Percentiles rank a stretch among this genome's conserved stretches.
phyloP scores from a whole-genome alignment of 1,140 invertebrate species.

The Conus ventricosus region DNA sequence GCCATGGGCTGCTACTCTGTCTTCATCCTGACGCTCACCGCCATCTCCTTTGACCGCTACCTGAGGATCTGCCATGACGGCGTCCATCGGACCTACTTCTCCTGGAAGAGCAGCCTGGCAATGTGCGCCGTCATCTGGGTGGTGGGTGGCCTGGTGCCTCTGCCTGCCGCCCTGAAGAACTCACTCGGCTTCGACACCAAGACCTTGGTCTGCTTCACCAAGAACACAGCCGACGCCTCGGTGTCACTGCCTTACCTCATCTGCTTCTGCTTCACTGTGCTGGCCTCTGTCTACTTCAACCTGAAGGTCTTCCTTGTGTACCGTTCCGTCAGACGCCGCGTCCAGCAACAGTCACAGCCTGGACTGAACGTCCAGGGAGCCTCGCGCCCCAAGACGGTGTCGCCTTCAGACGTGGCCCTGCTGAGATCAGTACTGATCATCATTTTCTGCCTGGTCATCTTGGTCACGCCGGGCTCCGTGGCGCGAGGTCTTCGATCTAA shows the following conservation, averaged over 20 bases:
- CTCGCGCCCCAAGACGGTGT: neutral
- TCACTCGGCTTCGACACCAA: conserved; percentile 4
- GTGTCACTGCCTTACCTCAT: neutral
- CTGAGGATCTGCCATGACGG: conserved; percentile 38
- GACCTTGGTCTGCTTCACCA: neutral
- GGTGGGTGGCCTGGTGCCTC: neutral
- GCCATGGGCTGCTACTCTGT: conserved; percentile 74
- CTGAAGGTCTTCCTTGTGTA: neutral
- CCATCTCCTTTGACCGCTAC: conserved; percentile 50
- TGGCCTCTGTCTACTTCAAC: neutral
- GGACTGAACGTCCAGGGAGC: neutral
- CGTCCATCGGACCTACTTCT: conserved; percentile 20
- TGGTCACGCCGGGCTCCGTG: conserved; percentile 24
- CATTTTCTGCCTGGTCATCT: conserved; percentile 23
- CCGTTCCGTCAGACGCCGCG: neutral
- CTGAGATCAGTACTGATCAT: conserved; percentile 31
- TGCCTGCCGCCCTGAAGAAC: neutral
- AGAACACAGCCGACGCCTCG: neutral
- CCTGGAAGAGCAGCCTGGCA: neutral
- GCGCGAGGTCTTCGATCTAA: neutral
- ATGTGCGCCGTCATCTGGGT: neutral
- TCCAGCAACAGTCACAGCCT: neutral
- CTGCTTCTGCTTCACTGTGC: neutral
- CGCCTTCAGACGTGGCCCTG: conserved; percentile 14
- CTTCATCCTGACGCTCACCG: conserved; percentile 38